Evolutionary conservation across 2,113 vertebrate species (phyloP).

Genomic region (Butorides virescens): DNA sequence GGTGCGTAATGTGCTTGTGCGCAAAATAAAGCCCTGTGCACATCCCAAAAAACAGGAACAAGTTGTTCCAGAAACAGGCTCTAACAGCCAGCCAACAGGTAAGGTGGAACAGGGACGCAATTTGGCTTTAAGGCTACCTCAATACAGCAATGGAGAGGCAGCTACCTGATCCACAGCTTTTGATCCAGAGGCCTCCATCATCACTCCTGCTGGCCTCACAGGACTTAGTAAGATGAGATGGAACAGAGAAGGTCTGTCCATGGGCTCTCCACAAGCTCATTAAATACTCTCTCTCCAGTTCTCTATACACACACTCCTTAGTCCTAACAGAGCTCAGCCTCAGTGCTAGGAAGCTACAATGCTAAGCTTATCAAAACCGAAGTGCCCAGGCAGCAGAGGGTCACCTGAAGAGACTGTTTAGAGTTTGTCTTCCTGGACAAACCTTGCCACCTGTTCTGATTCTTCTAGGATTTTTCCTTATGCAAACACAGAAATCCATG

Average conservation of each 20-base stretch:
- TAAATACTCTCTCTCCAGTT: not conserved
- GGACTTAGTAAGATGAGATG: not conserved
- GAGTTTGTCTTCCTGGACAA: not conserved
- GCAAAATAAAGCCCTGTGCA: not conserved
- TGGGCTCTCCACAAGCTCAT: not conserved
- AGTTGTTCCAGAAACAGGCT: not conserved
- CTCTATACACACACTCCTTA: not conserved
- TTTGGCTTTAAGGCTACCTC: not conserved
- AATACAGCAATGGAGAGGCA: not conserved
- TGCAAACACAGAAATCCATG: not conserved
- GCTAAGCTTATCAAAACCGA: not conserved
- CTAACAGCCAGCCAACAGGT: not conserved
- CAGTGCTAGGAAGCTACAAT: not conserved
- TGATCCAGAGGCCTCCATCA: not conserved
- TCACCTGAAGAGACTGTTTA: not conserved
- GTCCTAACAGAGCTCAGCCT: not conserved
- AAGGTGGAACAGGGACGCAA: not conserved
- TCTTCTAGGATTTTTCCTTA: not conserved
- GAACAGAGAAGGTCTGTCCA: not conserved
- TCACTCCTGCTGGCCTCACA: not conserved
- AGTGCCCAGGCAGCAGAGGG: not conserved
- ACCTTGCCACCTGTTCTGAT: not conserved
- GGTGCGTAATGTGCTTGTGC: not conserved
- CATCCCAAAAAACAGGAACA: not conserved
- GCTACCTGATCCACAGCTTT: not conserved